phyloP scores from a whole-genome alignment of 2,888 invertebrate species.

The Nephrotoma appendiculata region DNA sequence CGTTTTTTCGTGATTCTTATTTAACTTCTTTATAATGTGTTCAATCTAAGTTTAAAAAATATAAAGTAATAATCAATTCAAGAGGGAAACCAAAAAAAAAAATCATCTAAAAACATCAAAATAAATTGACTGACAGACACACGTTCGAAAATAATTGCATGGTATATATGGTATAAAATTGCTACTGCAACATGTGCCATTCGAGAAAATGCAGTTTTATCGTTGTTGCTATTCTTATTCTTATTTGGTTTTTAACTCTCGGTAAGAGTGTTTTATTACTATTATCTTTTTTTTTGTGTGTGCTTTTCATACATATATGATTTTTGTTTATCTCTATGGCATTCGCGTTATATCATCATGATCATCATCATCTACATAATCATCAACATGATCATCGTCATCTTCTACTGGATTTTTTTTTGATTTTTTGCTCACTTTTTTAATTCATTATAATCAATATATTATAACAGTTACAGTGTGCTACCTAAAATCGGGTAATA shows the following conservation, averaged over 20 bases:
- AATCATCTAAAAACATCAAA: constrained; percentile 1
- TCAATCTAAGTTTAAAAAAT: not conserved
- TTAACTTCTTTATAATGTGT: not conserved
- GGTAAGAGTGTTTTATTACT: constrained; percentile 1
- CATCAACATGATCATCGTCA: not conserved
- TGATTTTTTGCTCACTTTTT: not conserved
- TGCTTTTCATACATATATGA: not conserved
- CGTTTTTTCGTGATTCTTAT: not conserved
- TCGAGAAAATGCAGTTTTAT: constrained; percentile 5
- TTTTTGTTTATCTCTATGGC: not conserved
- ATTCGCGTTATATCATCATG: not conserved
- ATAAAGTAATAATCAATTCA: constrained; percentile 4
- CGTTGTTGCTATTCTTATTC: not conserved
- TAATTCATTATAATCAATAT: not conserved
- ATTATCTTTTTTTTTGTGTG: not conserved
- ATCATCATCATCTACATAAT: not conserved
- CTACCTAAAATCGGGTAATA: not conserved
- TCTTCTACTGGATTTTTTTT: not conserved
- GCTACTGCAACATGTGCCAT: constrained; percentile 8
- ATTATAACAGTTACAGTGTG: not conserved
- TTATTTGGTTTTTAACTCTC: not conserved
- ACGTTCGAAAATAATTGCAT: constrained; percentile 7
- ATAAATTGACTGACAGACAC: constrained; percentile 8
- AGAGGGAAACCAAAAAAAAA: not conserved
- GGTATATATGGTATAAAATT: constrained; percentile 6